Base-by-base conservation (phyloP, 2,888 invertebrate species). In the Drosophila emarginata region DNA sequence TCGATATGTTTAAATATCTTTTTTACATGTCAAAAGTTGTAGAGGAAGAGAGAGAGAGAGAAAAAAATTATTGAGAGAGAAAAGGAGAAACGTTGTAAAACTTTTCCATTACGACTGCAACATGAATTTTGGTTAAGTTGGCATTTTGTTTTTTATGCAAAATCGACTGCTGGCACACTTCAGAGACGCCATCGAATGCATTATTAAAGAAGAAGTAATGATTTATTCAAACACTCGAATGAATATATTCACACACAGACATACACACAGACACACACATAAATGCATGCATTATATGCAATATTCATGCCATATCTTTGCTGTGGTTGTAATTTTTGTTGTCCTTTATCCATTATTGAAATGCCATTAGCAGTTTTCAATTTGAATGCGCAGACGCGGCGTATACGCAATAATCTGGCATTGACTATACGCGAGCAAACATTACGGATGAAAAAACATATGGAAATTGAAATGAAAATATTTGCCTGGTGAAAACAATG, bases 351-450 rank as follows among this genome's bases (percentile, higher is more conserved):
- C 57, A 65, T 80, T 87, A 84, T 82, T 82, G 81, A 87, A 87
- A 82, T 74, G 84, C 84, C 87, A 82, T 87, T 82, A 82, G 87
- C 69, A 23, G 59, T 18, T 36, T 52, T 21, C 11, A 62, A 23
- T 51, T 59, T 26, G 39, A 66, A 26, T 53, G 69, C 72, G 50
- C 67, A 59, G 54, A 79, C 70, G 71, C 67, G 79, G 68, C 80
- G 81, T 80, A 80, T 80, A 78, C 78, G 76, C 72, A 74, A 45
- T 45, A 45, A 85, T 76, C 63, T 76, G 72, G 59, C 70, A 64
- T 65, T 72, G 61, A 57, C 50, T 12, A 26, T 39, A 50, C 23
- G 45, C 53, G 59, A 52, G 67, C 76, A 72, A 80, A 73, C 70
- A 76, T 79, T 74, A 68, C 45, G 45, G 12, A 45, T 21, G 45